Evolutionary conservation across 2,888 invertebrate genomes (phyloP).

Genomic region (Oscheius sp.): DNA sequence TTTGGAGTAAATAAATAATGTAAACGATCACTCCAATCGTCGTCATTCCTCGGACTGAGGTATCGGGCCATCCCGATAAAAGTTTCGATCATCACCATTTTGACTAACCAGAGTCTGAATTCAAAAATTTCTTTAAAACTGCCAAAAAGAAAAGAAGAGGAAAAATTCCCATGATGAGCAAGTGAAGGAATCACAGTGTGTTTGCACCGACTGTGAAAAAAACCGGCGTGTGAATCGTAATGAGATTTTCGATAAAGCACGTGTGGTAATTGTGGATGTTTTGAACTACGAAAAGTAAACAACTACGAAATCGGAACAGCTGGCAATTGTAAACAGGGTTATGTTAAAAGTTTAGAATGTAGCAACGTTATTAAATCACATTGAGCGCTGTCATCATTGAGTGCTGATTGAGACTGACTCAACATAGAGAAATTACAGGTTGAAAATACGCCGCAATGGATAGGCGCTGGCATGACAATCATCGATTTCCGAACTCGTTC

Average conservation of each 20-base stretch:
- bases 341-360: too few relatives aligned
- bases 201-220: neutral
- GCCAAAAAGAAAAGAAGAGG: constrained; percentile 17
- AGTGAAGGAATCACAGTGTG: constrained; percentile 1
- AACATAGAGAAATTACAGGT: neutral
- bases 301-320: too few relatives aligned
- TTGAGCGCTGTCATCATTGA: too few relatives aligned
- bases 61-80: constrained; percentile 66
- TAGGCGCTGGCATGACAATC: constrained; percentile 5
- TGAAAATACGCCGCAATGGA: neutral
- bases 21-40: constrained; percentile 65
- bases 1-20: constrained; percentile 68
- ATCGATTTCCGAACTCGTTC: constrained; percentile 29
- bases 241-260: neutral
- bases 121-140: neutral
- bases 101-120: neutral
- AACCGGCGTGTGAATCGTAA: constrained; percentile 11
- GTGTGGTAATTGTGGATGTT: too few relatives aligned
- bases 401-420: too few relatives aligned
- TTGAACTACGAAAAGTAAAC: too few relatives aligned
- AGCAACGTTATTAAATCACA: neutral
- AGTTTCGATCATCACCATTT: constrained; percentile 64
- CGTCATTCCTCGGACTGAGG: constrained; percentile 61
- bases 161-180: constrained; percentile 12
- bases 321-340: too few relatives aligned